Conservation (phyloP, 92 coral and sea anemone species). For the Epizoanthus illoricatus region DNA sequence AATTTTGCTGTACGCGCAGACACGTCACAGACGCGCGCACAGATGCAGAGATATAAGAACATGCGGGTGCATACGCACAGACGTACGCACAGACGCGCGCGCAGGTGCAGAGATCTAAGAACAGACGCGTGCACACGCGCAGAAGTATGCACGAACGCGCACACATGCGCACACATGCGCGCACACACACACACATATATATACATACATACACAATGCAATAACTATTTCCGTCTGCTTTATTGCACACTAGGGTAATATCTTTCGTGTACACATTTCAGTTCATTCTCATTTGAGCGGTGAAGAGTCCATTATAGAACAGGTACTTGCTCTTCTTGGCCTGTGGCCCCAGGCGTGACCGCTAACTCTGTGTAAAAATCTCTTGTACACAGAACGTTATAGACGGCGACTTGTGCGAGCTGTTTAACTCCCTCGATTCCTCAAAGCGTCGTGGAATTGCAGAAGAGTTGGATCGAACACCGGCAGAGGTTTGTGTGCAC, state of each 20-base stretch:
- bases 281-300: background rate
- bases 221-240: no score
- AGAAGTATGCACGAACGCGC: background rate
- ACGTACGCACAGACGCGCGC: no score
- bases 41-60: no score
- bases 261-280: no score
- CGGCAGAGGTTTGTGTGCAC: slow-evolving; percentile 81
- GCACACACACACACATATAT: no score
- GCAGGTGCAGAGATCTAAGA: background rate
- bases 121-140: background rate
- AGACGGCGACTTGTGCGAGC: slow-evolving; percentile 96
- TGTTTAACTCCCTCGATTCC: slow-evolving; percentile 92
- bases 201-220: no score
- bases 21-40: no score
- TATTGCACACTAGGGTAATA: no score
- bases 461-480: slow-evolving; percentile 96
- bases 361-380: background rate
- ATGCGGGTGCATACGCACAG: no score
- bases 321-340: background rate
- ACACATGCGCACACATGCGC: background rate
- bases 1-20: background rate
- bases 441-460: slow-evolving; percentile 91
- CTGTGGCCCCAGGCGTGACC: no score
- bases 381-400: slow-evolving; percentile 75
- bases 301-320: background rate